Evolutionary conservation across 2,888 invertebrate genomes (phyloP).

Genomic region (Hydrotaea diabolus): DNA sequence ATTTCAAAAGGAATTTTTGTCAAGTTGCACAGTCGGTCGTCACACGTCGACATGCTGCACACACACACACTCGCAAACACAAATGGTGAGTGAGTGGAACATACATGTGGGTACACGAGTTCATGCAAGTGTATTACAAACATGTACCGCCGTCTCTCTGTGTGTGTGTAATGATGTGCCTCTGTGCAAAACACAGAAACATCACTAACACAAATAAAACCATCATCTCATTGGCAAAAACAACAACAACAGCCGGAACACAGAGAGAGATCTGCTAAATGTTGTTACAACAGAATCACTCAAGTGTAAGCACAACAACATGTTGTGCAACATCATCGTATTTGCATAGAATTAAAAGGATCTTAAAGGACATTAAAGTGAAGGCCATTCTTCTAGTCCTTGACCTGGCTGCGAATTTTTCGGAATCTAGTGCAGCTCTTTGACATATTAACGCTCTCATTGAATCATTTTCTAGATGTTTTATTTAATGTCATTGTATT

Average conservation of each 20-base stretch:
- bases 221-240: constrained; percentile 14
- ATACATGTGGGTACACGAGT: background rate
- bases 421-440: no score
- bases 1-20: constrained; percentile 39
- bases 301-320: background rate
- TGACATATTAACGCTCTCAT: no score
- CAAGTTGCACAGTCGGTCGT: background rate
- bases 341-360: background rate
- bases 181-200: no score
- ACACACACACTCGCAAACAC: constrained; percentile 22
- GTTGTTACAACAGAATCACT: constrained; percentile 27
- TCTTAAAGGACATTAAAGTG: background rate
- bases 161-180: no score
- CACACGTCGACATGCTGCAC: background rate
- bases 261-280: constrained; percentile 51
- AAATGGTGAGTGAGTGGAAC: background rate
- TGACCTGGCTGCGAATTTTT: no score
- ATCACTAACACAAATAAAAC: constrained; percentile 40
- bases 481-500: no score
- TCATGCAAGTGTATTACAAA: no score
- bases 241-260: constrained; percentile 45
- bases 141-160: background rate
- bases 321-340: background rate
- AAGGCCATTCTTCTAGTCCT: background rate
- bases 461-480: no score